phyloP scores from a whole-genome alignment of 2,888 invertebrate species.

The Leptopterna dolabrata region DNA sequence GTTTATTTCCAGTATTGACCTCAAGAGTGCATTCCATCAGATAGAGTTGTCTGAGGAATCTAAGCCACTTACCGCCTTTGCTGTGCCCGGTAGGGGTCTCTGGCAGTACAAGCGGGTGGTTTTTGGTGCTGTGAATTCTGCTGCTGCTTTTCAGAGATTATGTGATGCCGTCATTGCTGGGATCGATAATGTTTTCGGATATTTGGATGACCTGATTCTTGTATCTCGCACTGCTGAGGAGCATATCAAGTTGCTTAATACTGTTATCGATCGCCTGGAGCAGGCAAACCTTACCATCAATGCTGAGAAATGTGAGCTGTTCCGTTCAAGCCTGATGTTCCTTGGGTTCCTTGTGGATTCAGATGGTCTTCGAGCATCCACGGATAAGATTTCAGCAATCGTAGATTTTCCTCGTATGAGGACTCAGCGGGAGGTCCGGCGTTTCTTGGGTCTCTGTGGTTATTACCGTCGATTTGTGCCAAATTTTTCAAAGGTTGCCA shows the following conservation, averaged over 20 bases:
- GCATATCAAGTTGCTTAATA: neutral
- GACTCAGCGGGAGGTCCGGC: slow-evolving; percentile 55
- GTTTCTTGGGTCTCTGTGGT: slow-evolving; percentile 52
- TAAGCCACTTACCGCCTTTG: neutral
- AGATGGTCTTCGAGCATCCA: slow-evolving; percentile 40
- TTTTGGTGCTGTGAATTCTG: slow-evolving; percentile 59
- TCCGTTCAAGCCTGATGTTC: neutral
- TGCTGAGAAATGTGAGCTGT: neutral
- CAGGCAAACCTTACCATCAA: slow-evolving; percentile 30
- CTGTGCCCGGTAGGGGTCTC: neutral
- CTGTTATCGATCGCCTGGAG: slow-evolving; percentile 28
- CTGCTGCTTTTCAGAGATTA: slow-evolving; percentile 59
- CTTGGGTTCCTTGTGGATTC: slow-evolving; percentile 59
- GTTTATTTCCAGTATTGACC: slow-evolving; percentile 1
- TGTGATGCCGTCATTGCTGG: slow-evolving; percentile 58
- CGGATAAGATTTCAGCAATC: slow-evolving; percentile 43
- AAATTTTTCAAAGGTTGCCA: slow-evolving; percentile 59
- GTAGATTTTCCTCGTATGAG: slow-evolving; percentile 25
- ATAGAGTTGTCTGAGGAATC: neutral
- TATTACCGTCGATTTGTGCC: slow-evolving; percentile 62
- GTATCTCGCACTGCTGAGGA: neutral
- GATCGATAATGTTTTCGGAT: slow-evolving; percentile 19
- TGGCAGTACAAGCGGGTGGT: slow-evolving; percentile 58
- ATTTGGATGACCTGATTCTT: slow-evolving; percentile 30
- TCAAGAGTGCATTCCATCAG: slow-evolving; percentile 20